A percentile compares a stretch with the other conserved stretches of the same genome.
Evolutionary conservation across 2,113 vertebrate genomes (phyloP).

Genomic region (Epinephelus moara): DNA sequence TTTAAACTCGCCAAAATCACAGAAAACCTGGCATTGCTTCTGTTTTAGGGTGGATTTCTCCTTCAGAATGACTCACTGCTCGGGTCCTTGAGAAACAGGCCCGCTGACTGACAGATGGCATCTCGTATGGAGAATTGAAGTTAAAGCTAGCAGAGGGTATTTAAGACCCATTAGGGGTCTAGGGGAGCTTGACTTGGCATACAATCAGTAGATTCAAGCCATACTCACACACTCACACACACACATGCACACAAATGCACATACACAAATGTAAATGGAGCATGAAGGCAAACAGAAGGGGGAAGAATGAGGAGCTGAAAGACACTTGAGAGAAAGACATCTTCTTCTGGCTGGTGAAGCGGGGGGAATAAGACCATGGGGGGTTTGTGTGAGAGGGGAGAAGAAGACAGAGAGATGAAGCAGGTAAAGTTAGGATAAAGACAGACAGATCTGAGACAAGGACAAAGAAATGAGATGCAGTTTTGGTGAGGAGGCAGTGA

Average conservation of each 20-base stretch:
- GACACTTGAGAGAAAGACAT: conserved; percentile 46
- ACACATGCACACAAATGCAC: conserved; percentile 35
- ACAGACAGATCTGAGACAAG: background rate
- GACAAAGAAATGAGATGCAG: background rate
- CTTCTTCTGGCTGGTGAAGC: conserved; percentile 23
- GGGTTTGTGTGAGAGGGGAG: background rate
- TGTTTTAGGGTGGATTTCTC: conserved; percentile 55
- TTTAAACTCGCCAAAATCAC: background rate
- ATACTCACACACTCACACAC: conserved; percentile 47
- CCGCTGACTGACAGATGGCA: conserved; percentile 79
- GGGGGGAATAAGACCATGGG: conserved; percentile 7
- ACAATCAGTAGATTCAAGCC: conserved; percentile 49
- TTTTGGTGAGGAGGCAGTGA: background rate
- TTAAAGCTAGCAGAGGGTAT: conserved; percentile 70
- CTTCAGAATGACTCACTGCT: conserved; percentile 49
- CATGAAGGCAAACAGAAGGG: conserved; percentile 68
- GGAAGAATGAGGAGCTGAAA: conserved; percentile 62
- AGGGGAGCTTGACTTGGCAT: conserved; percentile 71
- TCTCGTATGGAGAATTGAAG: conserved; percentile 57
- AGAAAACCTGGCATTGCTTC: conserved; percentile 14
- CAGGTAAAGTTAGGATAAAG: background rate
- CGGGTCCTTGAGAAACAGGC: conserved; percentile 28
- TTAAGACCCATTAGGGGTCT: conserved; percentile 79
- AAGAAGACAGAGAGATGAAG: background rate
- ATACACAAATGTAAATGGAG: conserved; percentile 65